These are phyloP conservation scores for Poecilia wingei DNA, from an alignment of 2,797 vertebrate genomes.

Conservation along the genomic window DNA sequence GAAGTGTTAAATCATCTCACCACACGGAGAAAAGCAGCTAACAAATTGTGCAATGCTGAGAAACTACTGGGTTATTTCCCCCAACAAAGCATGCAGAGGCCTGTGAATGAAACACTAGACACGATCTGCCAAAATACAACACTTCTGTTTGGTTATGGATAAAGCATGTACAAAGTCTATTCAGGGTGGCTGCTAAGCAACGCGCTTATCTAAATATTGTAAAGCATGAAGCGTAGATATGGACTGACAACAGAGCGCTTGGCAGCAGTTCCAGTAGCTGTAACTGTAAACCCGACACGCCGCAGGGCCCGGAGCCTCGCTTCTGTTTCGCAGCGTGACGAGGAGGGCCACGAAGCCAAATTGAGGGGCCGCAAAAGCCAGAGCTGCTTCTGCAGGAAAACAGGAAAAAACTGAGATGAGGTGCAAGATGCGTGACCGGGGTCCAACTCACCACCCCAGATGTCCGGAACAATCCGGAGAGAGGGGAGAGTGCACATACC, in stretches of 20 bases:
- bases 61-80: conserved; percentile 16
- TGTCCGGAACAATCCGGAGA: conserved; percentile 55
- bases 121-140: conserved; percentile 39
- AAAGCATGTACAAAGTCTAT: conserved; percentile 65
- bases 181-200: conserved; percentile 66
- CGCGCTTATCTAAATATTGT: conserved; percentile 79
- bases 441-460: conserved; percentile 21
- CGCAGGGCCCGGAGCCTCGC: conserved; percentile 15
- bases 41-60: conserved; percentile 9
- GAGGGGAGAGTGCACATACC: conserved; percentile 49
- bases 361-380: not conserved
- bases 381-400: not conserved
- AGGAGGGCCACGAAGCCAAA: conserved; percentile 3
- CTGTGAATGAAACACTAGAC: conserved; percentile 42
- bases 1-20: conserved; percentile 14
- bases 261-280: conserved; percentile 53
- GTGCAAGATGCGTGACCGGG: conserved; percentile 25
- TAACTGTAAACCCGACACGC: conserved; percentile 43
- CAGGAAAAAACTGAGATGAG: not conserved
- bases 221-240: conserved; percentile 62
- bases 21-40: conserved; percentile 14
- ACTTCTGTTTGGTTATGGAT: conserved; percentile 62
- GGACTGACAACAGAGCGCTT: conserved; percentile 38
- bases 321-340: conserved; percentile 9
- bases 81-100: conserved; percentile 41